phyloP scores from a whole-genome alignment of 2,113 vertebrate species.

The Rhipidura dahli region DNA sequence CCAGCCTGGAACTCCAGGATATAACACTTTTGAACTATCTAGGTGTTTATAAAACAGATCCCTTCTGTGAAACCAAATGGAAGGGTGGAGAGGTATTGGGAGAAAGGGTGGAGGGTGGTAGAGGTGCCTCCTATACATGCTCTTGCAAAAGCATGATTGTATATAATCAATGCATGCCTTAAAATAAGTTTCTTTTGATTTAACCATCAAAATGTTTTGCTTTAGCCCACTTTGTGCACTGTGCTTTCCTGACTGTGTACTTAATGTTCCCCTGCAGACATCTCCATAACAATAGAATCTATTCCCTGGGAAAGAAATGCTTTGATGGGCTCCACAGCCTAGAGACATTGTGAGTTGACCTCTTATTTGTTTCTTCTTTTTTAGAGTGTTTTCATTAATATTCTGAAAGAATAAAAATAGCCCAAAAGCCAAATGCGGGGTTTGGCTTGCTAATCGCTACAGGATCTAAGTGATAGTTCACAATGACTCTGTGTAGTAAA shows the following conservation, averaged over 20 bases:
- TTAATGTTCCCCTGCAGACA: constrained; percentile 78
- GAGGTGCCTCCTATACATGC: background rate
- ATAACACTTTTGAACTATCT: background rate
- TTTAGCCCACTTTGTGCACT: constrained; percentile 17
- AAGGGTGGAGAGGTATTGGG: background rate
- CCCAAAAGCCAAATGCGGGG: constrained; percentile 56
- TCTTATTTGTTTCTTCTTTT: constrained; percentile 76
- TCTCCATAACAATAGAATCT: constrained; percentile 90
- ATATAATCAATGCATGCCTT: constrained; percentile 18
- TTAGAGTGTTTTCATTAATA: constrained; percentile 76
- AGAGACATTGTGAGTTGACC: constrained; percentile 88
- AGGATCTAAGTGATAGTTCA: constrained; percentile 55
- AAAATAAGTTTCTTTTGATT: constrained; percentile 50
- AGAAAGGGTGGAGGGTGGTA: background rate
- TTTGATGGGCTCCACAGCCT: constrained; percentile 87
- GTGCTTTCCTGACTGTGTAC: constrained; percentile 62
- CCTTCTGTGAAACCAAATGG: background rate
- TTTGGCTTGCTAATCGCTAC: constrained; percentile 65
- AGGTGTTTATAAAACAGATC: background rate
- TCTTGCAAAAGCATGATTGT: constrained; percentile 34
- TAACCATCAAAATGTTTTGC: constrained; percentile 55
- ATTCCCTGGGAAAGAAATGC: constrained; percentile 84
- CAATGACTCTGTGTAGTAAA: constrained; percentile 29
- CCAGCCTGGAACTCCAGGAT: background rate
- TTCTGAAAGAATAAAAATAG: constrained; percentile 72